Evolutionary conservation across 1,140 invertebrate genomes (phyloP).

Genomic region (Tetramorium alpestre): DNA sequence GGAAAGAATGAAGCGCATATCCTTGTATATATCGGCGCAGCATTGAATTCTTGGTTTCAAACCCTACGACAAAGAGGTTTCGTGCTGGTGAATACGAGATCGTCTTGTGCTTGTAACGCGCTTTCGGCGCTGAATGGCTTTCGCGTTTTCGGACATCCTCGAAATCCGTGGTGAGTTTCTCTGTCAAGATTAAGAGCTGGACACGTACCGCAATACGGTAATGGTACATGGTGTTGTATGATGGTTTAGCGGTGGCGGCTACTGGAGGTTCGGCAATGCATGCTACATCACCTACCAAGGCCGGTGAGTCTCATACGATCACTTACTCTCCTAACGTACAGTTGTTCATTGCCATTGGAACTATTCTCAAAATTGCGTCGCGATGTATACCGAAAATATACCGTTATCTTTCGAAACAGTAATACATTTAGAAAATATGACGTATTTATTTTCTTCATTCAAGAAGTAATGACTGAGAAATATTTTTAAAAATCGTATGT

Average conservation of each 20-base stretch:
- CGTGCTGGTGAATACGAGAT: constrained; percentile 3
- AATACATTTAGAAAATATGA: not conserved
- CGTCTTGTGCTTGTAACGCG: constrained; percentile 45
- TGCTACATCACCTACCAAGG: constrained; percentile 84
- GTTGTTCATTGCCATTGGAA: constrained; percentile 12
- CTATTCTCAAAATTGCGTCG: constrained; percentile 13
- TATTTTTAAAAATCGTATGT: not conserved
- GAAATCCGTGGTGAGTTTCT: constrained; percentile 61
- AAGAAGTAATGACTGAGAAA: not conserved
- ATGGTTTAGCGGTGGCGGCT: constrained; percentile 84
- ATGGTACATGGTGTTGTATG: constrained; percentile 82
- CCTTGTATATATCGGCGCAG: too few relatives aligned
- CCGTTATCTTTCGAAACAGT: not conserved
- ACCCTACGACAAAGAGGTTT: constrained; percentile 19
- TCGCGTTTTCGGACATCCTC: constrained; percentile 9
- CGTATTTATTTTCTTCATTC: not conserved
- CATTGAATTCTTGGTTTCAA: constrained; percentile 15
- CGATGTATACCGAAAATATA: not conserved
- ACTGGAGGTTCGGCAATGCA: constrained; percentile 83
- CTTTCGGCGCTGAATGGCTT: constrained; percentile 58
- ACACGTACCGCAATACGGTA: constrained; percentile 73
- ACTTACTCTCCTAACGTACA: constrained; percentile 71
- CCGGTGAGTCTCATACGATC: constrained; percentile 83
- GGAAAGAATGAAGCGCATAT: not conserved
- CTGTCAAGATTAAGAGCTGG: constrained; percentile 64